phyloP scores from a whole-genome alignment of 2,113 vertebrate species.

The Tylochromis polylepis region DNA sequence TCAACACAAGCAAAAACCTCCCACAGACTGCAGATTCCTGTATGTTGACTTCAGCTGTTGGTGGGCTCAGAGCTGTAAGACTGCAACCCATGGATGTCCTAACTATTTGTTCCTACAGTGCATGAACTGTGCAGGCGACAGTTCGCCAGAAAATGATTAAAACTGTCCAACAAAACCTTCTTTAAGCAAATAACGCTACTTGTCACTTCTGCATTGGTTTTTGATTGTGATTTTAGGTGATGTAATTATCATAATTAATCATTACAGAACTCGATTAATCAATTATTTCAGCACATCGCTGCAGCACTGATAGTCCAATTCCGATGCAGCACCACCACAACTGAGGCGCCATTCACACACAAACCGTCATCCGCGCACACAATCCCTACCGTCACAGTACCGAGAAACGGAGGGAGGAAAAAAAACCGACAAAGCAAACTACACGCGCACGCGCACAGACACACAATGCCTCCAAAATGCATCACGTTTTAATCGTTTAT shows the following conservation, averaged over 20 bases:
- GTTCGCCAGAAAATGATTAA: neutral
- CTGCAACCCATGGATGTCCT: neutral
- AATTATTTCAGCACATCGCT: neutral
- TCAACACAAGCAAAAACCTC: neutral
- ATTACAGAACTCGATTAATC: accelerated
- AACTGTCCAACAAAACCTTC: neutral
- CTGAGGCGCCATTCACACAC: neutral
- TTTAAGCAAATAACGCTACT: neutral
- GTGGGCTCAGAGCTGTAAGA: neutral
- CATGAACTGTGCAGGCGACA: neutral
- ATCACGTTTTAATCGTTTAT: neutral
- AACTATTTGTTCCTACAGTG: neutral
- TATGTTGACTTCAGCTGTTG: neutral
- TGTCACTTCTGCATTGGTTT: neutral
- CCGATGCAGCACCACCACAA: accelerated
- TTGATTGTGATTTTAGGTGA: neutral
- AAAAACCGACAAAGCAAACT: neutral
- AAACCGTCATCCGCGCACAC: neutral
- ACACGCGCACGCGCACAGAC: neutral
- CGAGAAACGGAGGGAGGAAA: accelerated
- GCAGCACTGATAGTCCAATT: neutral
- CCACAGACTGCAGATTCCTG: neutral
- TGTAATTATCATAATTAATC: neutral
- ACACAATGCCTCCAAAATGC: accelerated
- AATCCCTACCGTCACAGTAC: neutral